Evolutionary conservation across 2,113 vertebrate species (phyloP).

Genomic region (Engystomops pustulosus): DNA sequence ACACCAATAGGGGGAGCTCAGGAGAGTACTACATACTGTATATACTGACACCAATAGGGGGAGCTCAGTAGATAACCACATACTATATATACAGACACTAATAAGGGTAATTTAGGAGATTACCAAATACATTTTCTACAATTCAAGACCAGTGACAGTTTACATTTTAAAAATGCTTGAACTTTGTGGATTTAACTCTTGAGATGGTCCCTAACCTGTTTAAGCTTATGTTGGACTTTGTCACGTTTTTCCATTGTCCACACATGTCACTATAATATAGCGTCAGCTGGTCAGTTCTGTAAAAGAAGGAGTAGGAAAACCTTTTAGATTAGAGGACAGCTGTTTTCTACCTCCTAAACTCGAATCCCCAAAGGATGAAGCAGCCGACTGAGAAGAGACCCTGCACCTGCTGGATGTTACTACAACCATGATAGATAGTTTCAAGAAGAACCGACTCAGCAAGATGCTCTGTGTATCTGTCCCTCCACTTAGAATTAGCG

Average conservation of each 20-base stretch:
- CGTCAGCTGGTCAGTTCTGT: neutral
- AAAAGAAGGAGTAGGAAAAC: constrained; percentile 67
- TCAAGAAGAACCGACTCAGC: constrained; percentile 85
- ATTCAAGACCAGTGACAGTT: no score
- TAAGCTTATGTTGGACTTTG: neutral
- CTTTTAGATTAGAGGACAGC: constrained; percentile 74
- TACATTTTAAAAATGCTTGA: neutral
- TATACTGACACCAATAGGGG: no score
- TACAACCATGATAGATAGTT: constrained; percentile 82
- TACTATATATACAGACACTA: no score
- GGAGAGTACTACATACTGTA: no score
- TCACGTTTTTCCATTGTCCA: no score
- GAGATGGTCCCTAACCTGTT: no score
- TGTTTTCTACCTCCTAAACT: constrained; percentile 72
- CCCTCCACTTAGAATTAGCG: constrained; percentile 79
- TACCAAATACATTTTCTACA: no score
- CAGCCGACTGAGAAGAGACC: constrained; percentile 66
- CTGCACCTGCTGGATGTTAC: constrained; percentile 78
- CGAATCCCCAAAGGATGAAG: constrained; percentile 70
- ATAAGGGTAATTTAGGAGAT: no score
- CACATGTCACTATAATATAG: neutral
- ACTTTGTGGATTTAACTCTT: neutral
- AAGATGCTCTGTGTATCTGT: constrained; percentile 68
- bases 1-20: no score
- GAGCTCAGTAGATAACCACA: no score